Base-by-base conservation (phyloP, 2,797 vertebrate species). In the Lacerta agilis region DNA sequence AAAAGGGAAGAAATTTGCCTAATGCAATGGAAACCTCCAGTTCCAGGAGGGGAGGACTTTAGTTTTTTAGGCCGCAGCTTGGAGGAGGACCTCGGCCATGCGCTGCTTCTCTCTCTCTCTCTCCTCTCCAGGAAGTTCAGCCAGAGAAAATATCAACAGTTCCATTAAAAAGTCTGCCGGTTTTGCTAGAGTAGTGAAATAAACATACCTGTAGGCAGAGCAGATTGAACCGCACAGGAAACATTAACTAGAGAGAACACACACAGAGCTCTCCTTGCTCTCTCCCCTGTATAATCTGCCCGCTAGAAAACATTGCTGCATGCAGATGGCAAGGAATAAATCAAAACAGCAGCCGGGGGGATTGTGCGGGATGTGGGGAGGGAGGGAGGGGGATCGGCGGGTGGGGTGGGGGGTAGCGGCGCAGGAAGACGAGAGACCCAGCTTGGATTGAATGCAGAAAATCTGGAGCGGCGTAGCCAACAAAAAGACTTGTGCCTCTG, bases 151-250 rank as follows among this genome's bases (percentile, higher is more conserved):
- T 91, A 96, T 93, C 95, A 96, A 95, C 94, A 95, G 93, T 95
- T 95, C 95, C 95, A 95, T 96, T 93, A 95, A 96, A 95, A 96
- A 96, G 95, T 96, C 95, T 96, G 95, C 96, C 88, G 95, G 91
- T 94, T 95, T 88, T 93, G 94, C 93, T 94, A 38, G 93, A 94
- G 94, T 92, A 94, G 92, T 93, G 95, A 92, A 87, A 95, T 94
- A 95, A 95, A 94, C 95, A 94, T 95, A 96, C 95, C 94, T 96
- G 95, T 85, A 95, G 94, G 95, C 92, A 88, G 79, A 93, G 88
- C 6, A 2, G 84, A 76, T 88, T 1, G 67, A 93, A 94, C 95
- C 92, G 15, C 95, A 94, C 86, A 95, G 95, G 95, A 96, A 96
- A 94, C 92, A 90, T 93, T 93, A 95, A 90, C 10, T 45, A 67